phyloP scores from a whole-genome alignment of 2,113 vertebrate species.

The Cephalopholis sonnerati region DNA sequence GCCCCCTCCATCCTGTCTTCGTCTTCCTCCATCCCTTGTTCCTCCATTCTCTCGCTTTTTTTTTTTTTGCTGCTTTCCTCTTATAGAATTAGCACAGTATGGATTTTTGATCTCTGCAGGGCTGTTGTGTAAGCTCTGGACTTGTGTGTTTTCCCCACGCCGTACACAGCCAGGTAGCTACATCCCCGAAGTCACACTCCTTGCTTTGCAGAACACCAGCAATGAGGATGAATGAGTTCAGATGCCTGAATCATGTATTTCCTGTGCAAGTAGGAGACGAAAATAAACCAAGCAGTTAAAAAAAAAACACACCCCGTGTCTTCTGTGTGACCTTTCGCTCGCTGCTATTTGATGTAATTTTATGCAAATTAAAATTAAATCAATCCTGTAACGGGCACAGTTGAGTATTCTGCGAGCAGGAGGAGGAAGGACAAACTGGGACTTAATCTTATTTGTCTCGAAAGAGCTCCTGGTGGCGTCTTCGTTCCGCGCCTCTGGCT shows the following conservation, averaged over 20 bases:
- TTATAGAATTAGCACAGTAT: slow-evolving; percentile 71
- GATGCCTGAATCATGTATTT: not conserved
- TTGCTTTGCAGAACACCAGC: not conserved
- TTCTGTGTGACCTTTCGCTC: slow-evolving; percentile 57
- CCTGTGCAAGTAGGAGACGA: not conserved
- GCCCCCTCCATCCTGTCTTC: slow-evolving; percentile 52
- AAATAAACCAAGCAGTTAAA: not conserved
- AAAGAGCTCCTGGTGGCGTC: slow-evolving; percentile 57
- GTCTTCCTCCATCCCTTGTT: slow-evolving; percentile 21
- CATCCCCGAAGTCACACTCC: not conserved
- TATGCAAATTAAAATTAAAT: slow-evolving; percentile 76
- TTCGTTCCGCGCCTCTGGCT: slow-evolving; percentile 32
- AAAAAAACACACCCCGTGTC: slow-evolving; percentile 6
- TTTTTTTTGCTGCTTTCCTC: not conserved
- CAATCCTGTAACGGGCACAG: slow-evolving; percentile 51
- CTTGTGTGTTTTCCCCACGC: not conserved
- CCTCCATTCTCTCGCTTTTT: not conserved
- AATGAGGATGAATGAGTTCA: not conserved
- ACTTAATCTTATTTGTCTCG: slow-evolving; percentile 63
- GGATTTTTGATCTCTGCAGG: slow-evolving; percentile 65
- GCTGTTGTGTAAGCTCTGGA: slow-evolving; percentile 52
- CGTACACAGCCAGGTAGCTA: slow-evolving; percentile 10
- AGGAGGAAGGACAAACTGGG: slow-evolving; percentile 60
- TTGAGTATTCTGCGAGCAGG: slow-evolving; percentile 50
- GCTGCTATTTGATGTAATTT: slow-evolving; percentile 60